Evolutionary conservation across 2,113 vertebrate species (phyloP), one percentile per base, ranked within the genome.

Genomic region (Gobiocypris rarus): DNA sequence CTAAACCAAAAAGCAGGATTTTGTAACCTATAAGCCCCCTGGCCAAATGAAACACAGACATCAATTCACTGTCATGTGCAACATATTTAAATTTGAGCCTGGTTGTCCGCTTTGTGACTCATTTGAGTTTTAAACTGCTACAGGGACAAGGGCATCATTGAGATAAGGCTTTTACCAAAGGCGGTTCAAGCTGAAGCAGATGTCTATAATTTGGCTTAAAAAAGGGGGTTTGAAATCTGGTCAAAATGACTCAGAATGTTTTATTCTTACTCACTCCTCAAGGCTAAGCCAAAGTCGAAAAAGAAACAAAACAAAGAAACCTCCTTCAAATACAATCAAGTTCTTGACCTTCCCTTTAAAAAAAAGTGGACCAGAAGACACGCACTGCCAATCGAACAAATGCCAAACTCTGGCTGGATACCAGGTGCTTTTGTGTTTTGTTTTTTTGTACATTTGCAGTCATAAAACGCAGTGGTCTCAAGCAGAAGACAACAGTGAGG

Each of bases 171-270:
- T 34, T 67, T 34, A 82, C 31, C 38, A 26, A 56, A 82, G 65
- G 45, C 17, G n/a, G 74, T 67, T 67, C 31, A 80, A 80, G 24
- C 14, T 34, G 78, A 80, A 80, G 78, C 78, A 80, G 59, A 80
- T 67, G 78, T 80, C 43, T 48, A 50, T 80, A 80, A 80, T 80
- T 80, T 80, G 43, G 43, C 78, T 80, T 80, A 17, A 67, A 79
- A 63, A 48, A 19, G 22, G 8, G 11, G 17, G 59, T 80, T 67
- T 80, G 28, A 80, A 80, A 65, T 80, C 78, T 67, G 78, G 58
- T 80, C 43, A 52, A 65, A 80, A 28, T 65, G 61, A 50, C 59
- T 65, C 24, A 52, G 43, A 80, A 80, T 48, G 59, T 45, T 63
- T 43, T 77, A 31, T 50, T 67, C 77, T 22, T 50, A 28, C 26